Conservation (phyloP, 2,888 invertebrate species). For the Chymomyza amoena region DNA sequence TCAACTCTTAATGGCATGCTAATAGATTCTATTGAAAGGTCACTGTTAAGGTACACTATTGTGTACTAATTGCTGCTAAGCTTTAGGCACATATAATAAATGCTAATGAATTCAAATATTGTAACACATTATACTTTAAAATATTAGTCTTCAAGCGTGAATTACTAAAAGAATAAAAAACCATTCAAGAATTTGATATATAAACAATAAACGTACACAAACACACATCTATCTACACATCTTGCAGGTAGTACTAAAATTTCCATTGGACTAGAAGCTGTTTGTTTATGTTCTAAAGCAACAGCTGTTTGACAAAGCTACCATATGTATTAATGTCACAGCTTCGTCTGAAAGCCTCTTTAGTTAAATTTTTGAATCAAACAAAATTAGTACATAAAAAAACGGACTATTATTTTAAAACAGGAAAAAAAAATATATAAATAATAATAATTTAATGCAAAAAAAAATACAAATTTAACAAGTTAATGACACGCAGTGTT, state of each 20-base stretch:
- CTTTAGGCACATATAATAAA: too few species aligned
- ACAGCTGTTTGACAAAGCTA: constrained; percentile 41
- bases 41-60: too few species aligned
- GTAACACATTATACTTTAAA: too few species aligned
- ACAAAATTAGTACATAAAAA: too few species aligned
- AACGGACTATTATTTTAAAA: background rate
- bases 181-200: too few species aligned
- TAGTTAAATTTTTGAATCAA: background rate
- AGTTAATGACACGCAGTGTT: background rate
- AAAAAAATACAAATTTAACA: background rate
- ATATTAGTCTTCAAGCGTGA: too few species aligned
- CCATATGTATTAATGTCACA: constrained; percentile 13
- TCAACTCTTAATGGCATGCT: too few species aligned
- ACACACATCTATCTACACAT: background rate
- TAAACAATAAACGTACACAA: background rate
- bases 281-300: constrained; percentile 26
- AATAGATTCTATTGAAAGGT: too few species aligned
- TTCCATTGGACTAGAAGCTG: constrained; percentile 30
- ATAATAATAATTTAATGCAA: background rate
- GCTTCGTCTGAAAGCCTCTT: background rate
- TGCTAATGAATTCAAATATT: too few species aligned
- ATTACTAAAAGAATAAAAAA: too few species aligned
- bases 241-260: constrained; percentile 10
- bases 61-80: too few species aligned
- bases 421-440: background rate